phyloP scores from a whole-genome alignment of 1,140 invertebrate genomes.

The Drosophila littoralis region DNA sequence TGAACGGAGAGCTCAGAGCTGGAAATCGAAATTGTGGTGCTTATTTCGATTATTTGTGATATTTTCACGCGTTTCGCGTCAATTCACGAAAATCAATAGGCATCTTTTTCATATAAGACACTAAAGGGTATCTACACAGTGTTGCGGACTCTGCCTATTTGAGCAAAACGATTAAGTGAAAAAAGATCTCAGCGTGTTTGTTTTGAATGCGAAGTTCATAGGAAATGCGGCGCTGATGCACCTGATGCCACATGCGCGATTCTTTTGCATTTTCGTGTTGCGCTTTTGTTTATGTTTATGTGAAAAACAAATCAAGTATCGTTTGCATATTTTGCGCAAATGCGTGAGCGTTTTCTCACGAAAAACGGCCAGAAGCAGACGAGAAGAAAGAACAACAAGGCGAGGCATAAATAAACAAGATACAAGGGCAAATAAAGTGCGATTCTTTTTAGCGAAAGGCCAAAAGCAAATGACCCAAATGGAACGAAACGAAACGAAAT shows the following conservation, averaged over 20 bases:
- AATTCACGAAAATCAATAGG: too few relatives aligned
- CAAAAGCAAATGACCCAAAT: slow-evolving; percentile 36
- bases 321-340: slow-evolving; percentile 22
- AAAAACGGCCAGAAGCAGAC: slow-evolving; percentile 12
- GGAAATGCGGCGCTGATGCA: slow-evolving; percentile 27
- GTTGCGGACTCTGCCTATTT: too few relatives aligned
- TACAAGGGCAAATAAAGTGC: slow-evolving; percentile 33
- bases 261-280: slow-evolving; percentile 5
- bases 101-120: too few relatives aligned
- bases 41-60: too few relatives aligned
- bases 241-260: slow-evolving; percentile 6
- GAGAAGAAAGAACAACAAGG: slow-evolving; percentile 15
- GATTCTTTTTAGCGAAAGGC: neutral
- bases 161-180: neutral
- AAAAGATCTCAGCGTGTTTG: neutral
- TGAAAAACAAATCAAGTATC: slow-evolving; percentile 24
- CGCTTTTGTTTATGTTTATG: slow-evolving; percentile 20
- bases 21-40: too few relatives aligned
- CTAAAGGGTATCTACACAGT: too few relatives aligned
- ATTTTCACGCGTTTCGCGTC: too few relatives aligned
- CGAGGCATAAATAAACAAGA: slow-evolving; percentile 10
- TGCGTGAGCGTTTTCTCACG: slow-evolving; percentile 29
- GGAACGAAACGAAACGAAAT: slow-evolving; percentile 8
- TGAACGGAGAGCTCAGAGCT: too few relatives aligned
- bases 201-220: slow-evolving; percentile 1